Base-by-base conservation (phyloP, 53 echinoderm and acorn worm species). In the Pentamera pediparva region DNA sequence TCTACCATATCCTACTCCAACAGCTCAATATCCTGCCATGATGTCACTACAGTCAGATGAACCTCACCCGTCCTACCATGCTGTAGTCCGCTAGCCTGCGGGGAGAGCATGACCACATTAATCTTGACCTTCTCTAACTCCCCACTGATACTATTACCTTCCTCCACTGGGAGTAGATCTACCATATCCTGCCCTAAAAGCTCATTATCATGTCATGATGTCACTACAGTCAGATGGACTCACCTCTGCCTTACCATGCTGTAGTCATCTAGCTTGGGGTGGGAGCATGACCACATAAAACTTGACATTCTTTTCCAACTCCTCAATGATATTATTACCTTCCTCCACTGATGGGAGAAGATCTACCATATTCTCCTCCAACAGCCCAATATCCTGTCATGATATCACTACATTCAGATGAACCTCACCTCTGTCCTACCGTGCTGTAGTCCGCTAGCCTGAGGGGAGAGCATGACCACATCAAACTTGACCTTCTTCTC, bases 401-500 rank as follows among this genome's bases (percentile, higher is more conserved):
- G n/a, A n/a, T n/a, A n/a, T n/a, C n/a, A n/a, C n/a, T n/a, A n/a
- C 3, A 19, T 0, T 0, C 24, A 55, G 55, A 4, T 18, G 2
- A 19, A 28, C 5, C 79, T 48, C 76, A 94, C 94, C 87, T 94
- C 94, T 37, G 94, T 94, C 19, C 94, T 77, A 8, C 94, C 94
- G 36, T 84, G 87, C 28, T 87, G 35, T 15, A 82, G 61, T 21
- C 96, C 96, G 51, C 96, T 85, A 13, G 90, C 90, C 58, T 87
- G 87, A 4, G 96, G 76, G 25, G 96, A 95, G 70, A 95, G 76
- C 77, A 95, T 90, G 5, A 91, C 83, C 39, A 96, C 86, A 74
- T 96, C 98, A 96, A 96, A 96, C 80, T 91, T 96, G 82, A 91
- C 88, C 51, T 91, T 88, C 78, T 83, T 82, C 72, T 91, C 91